Conservation (phyloP, 2,888 invertebrate genomes). For the Perithous albicinctus region DNA sequence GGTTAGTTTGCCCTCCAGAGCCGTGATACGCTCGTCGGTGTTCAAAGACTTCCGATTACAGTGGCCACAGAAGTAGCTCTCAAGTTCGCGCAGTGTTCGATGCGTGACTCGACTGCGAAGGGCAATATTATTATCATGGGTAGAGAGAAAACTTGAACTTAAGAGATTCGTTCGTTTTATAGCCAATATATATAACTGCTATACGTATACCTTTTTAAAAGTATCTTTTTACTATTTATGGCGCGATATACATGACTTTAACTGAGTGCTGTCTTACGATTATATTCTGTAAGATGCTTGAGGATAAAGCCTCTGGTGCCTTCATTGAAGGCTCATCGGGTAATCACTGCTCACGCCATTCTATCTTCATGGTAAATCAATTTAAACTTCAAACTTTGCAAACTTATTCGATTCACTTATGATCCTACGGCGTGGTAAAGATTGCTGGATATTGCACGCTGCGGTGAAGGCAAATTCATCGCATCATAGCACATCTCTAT, state of each 20-base stretch:
- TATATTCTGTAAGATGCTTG: slow-evolving; percentile 29
- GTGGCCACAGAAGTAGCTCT: slow-evolving; percentile 20
- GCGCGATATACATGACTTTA: neutral
- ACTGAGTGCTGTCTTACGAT: neutral
- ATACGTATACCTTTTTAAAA: neutral
- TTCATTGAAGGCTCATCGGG: slow-evolving; percentile 28
- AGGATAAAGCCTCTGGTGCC: slow-evolving; percentile 23
- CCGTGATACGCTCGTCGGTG: slow-evolving; percentile 36
- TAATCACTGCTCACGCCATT: slow-evolving; percentile 40
- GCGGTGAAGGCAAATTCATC: slow-evolving; percentile 21
- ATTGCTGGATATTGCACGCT: slow-evolving; percentile 9
- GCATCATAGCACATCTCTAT: slow-evolving; percentile 34
- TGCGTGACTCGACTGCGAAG: slow-evolving; percentile 56
- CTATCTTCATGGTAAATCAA: slow-evolving; percentile 58
- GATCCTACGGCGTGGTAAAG: slow-evolving; percentile 59
- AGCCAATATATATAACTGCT: neutral
- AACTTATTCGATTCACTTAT: slow-evolving; percentile 77
- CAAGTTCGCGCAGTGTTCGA: slow-evolving; percentile 29
- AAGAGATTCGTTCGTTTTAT: slow-evolving; percentile 27
- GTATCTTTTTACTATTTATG: slow-evolving; percentile 2
- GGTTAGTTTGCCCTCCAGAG: slow-evolving; percentile 22
- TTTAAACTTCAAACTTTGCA: slow-evolving; percentile 64
- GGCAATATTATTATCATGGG: slow-evolving; percentile 42
- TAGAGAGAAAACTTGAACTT: slow-evolving; percentile 31
- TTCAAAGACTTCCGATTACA: slow-evolving; percentile 59